Base-by-base conservation (phyloP, 2,113 vertebrate genomes). In the Otus sunia region DNA sequence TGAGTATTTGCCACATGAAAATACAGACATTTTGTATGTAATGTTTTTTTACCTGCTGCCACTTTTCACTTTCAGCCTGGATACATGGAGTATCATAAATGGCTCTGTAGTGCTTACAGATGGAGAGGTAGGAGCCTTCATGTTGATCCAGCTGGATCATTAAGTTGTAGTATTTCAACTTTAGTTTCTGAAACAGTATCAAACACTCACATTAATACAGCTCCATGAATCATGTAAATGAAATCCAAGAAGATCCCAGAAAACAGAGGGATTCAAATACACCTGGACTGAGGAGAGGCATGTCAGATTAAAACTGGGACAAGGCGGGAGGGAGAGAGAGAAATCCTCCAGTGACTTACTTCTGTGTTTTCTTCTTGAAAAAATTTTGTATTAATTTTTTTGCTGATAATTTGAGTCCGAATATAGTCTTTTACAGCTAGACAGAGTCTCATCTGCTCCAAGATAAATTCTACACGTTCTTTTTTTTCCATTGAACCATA, bases 401-500 rank as follows among this genome's bases (percentile, higher is more conserved):
- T 99, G 98, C 99, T 99, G 97, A 99, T 99, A 97, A 99, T 99
- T 94, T 99, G 99, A 53, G 99, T 99, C 55, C 99, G 99, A 95
- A 99, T 99, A 88, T 99, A 99, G 97, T 99, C 99, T 92, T 99
- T 99, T 60, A 99, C 99, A 39, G 99, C 99, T 37, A 99, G 97
- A 97, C 99, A 99, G 88, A 99, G 99, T 94, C 99, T 99, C 99
- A 99, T 99, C 96, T 99, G 99, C 95, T 99, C 99, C 98, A 99
- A 96, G 96, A 99, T 99, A 90, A 99, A 99, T 95, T 99, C 99
- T 80, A 98, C 99, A 91, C 99, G 99, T 95, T 99, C 99, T 50
- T 99, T 99, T 97, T 99, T 99, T 97, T 99, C 99, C 99, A 99
- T 99, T 56, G 99, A 99, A 87, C 99, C 99, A 3, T 99, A 99